Percentiles rank a stretch among this genome's conserved stretches.
Conservation (phyloP, 2,113 vertebrate genomes). For the Cyanoderma ruficeps region DNA sequence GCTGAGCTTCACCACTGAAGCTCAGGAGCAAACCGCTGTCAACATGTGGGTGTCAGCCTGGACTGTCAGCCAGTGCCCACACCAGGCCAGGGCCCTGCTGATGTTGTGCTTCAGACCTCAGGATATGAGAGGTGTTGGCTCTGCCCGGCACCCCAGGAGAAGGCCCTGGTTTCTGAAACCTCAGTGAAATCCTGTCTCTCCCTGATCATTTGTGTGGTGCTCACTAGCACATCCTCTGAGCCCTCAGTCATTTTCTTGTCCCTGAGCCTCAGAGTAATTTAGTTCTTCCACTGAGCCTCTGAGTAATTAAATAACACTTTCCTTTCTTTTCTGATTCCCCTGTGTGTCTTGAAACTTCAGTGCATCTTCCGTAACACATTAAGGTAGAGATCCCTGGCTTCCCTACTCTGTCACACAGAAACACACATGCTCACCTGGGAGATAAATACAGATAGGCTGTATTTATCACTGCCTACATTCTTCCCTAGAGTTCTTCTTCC, state of each 20-base stretch:
- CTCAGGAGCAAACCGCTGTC: background rate
- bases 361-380: background rate
- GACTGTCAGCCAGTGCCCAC: background rate
- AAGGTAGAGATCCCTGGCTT: background rate
- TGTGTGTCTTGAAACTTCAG: background rate
- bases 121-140: background rate
- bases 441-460: background rate
- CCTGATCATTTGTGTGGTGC: background rate
- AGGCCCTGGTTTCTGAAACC: background rate
- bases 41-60: background rate
- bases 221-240: background rate
- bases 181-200: background rate
- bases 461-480: background rate
- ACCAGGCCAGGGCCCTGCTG: background rate
- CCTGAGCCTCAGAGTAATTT: background rate
- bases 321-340: background rate
- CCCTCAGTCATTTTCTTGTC: background rate
- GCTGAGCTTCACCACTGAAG: background rate
- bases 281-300: background rate
- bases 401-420: background rate
- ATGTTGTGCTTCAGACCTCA: background rate
- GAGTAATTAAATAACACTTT: slow-evolving; percentile 6
- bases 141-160: background rate
- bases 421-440: background rate
- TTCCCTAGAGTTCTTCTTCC: background rate